Base-by-base conservation (phyloP, 1,140 invertebrate species). In the Pissodes strobi region DNA sequence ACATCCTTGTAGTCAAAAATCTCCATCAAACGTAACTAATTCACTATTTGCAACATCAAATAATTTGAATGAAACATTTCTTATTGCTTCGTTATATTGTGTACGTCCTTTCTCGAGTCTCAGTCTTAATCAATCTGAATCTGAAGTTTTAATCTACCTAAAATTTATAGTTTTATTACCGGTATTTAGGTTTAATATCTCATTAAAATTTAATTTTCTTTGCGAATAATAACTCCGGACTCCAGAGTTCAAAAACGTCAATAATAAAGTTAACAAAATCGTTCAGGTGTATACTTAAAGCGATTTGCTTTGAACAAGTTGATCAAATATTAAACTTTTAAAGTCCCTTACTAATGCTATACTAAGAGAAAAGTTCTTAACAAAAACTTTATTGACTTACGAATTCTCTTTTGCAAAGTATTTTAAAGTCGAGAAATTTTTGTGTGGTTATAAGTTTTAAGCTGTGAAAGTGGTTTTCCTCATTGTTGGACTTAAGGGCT, bases 211-310 rank as follows among this genome's bases (percentile, higher is more conserved):
- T 43, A 43, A 43, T 5, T 43, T 43, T 18, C 13, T 15, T 43
- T 18, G 4, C n/a, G 39, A 43, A 43, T 43, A 43, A 43, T 18
- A 6, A 6, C 39, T 43, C 8, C 10, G 18, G 10, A 43, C 39
- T n/a, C 13, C 18, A 15, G 9, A 43, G 25, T 5, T 43, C 13
- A 15, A 43, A 43, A 43, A 43, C 13, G 13, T 43, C 15, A 43
- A 43, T 43, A 43, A 43, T 43, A 18, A 43, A 43, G 39, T 43
- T 43, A 18, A 10, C 1, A 43, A 43, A 43, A 43, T 43, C 15
- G 15, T 43, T 43, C 39, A 43, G 39, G 39, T 43, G 39, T 18
- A 43, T 39, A 39, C 37, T n/a, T 39, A 39, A n/a, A 43, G 39
- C 15, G 39, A 43, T 43, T 43, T 43, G 39, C 8, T 18, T 10